Base-by-base conservation (phyloP, 2,888 invertebrate genomes). In the Slavum lentiscoides region DNA sequence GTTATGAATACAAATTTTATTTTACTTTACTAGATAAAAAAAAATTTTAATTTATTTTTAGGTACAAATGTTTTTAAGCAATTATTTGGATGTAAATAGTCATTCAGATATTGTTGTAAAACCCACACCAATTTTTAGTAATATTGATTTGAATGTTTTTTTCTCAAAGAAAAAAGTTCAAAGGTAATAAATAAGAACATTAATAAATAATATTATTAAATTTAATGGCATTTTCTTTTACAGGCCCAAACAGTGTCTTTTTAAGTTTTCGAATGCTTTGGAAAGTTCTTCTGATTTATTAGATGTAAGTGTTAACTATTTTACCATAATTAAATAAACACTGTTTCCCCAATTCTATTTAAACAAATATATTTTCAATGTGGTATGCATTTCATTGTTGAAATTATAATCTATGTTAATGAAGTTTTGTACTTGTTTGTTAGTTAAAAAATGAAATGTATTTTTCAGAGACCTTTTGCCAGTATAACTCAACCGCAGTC, bases 31-130 rank as follows among this genome's bases (percentile, higher is more conserved):
- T 39, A 30, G 7, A 67, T 9, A 43, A 17, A 39, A 23, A n/a
- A 43, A 17, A 39, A 23, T n/a, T 5, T 68, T 30, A 37, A n/a
- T n/a, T n/a, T n/a, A n/a, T n/a, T 68, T 80, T 80, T 58, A 80
- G 80, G 66, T 80, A n/a, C 80, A 80, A 64, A 80, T 80, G 72
- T 80, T 80, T 66, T 80, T 80, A 58, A 80, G 80, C 58, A 80
- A 80, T 64, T 80, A 80, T 64, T 66, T 80, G n/a, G 70, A 80
- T 72, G 62, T 80, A 39, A 80, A 80, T 72, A 72, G 55, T 64
- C 70, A 80, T 72, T 72, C 80, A 64, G 80, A 80, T 58, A 64
- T 66, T 72, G 43, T 80, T 58, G 55, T 80, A 43, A 80, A 70
- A 72, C 53, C 80, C 21, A 23, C 80, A 53, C 80, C 72, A 58